Base-by-base conservation (phyloP, 92 coral and sea anemone genomes). In the Actinernus sp. region DNA sequence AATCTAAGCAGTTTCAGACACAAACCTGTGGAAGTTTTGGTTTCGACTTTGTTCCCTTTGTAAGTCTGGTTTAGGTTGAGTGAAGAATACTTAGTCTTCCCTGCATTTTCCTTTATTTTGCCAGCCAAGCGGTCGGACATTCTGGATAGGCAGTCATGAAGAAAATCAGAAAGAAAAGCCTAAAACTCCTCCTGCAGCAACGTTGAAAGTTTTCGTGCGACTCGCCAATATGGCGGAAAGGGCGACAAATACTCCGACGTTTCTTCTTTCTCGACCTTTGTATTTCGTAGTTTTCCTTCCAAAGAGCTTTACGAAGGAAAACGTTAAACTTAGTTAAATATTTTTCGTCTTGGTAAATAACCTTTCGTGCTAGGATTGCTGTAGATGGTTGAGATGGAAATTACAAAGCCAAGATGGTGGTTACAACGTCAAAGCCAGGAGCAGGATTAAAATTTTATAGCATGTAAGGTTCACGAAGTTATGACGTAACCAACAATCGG, bases 51-150 rank as follows among this genome's bases (percentile, higher is more conserved):
- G 60, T 93, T 95, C 52, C 99, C 99, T 91, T 91, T 95, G 91
- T 95, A 95, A 40, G 99, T 95, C 86, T 95, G 99, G 91, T 95
- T 95, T 58, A 95, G 79, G 97, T 95, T 95, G 74, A 95, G 99
- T 86, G 99, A 91, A 76, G 99, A 95, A 75, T 91, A 95, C 88
- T 95, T 95, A 74, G 92, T 83, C 97, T 95, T 95, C 88, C 95
- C 95, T 70, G 92, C 97, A 95, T 87, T 95, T 66, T 95, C 99
- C 97, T 95, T 95, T 88, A 83, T 68, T 95, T 95, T 95, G 78
- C 86, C 88, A 78, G 96, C 99, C 88, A 87, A 92, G 81, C 99
- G 95, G 97, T 95, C 99, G 92, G 99, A 95, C 99, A 95, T 95
- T 65, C 97, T 91, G 99, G 94, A 95, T 83, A 87, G 95, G 99